Base-by-base conservation (phyloP, 2,113 vertebrate genomes). In the Trinectes maculatus region DNA sequence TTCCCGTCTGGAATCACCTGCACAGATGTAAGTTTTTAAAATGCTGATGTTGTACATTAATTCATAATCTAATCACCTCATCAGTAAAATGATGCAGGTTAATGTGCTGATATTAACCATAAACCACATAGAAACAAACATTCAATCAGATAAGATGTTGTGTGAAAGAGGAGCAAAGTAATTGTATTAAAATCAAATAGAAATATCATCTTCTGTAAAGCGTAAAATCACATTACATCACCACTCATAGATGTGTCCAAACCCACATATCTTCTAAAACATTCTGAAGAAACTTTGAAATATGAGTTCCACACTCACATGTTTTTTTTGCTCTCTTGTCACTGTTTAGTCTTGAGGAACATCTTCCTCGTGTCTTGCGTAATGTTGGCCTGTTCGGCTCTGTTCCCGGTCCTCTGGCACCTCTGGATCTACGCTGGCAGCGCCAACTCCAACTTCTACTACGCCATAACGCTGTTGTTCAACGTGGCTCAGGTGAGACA, bases 361-460 rank as follows among this genome's bases (percentile, higher is more conserved):
- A 93, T 98, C 90, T 98, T 98, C 85, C 88, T 98, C 82, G 95
- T 98, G 54, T 91, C 94, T 11, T 98, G 96, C 24, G 89, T 98
- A 70, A 90, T 99, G 56, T 79, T 98, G 36, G 92, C 95, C 59
- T 99, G 96, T 48, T 96, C 97, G 1, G 86, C 96, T 46, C 94
- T 99, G n/a, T 99, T 99, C 65, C 98, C 97, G 0, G 96, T 99
- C 3, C 92, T 99, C 52, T 99, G 98, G 97, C 97, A 99, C 82
- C 95, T 99, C 3, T 99, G 98, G 98, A 98, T 99, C 91, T 99
- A 97, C 7, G 94, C 98, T 10, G 98, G 98, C 87, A 98, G 97
- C 79, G 98, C 98, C 91, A 99, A 99, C 91, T 98, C 98, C 74
- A 99, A 99, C 86, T 99, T 99, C 92, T 99, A 95, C 88, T 99